Evolutionary conservation across 2,888 invertebrate genomes (phyloP).

Genomic region (Mythimna impura): DNA sequence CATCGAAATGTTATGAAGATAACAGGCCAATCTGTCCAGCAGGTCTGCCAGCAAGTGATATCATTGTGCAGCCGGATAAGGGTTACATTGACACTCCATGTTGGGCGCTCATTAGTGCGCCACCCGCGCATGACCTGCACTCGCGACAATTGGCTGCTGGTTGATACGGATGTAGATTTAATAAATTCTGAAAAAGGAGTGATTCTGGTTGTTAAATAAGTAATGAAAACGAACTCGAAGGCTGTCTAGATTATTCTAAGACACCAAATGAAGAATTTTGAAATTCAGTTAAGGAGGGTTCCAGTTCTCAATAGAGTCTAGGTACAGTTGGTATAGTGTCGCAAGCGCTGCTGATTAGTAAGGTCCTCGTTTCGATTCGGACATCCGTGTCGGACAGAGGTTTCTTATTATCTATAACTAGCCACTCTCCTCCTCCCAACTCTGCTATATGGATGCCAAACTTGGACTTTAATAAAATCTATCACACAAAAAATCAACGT

Average conservation of each 20-base stretch:
- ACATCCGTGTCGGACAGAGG: too few species aligned
- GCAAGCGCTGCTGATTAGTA: not conserved
- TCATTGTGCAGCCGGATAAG: constrained; percentile 27
- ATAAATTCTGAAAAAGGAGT: not conserved
- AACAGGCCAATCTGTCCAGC: not conserved
- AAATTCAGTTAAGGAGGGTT: not conserved
- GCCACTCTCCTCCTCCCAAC: too few species aligned
- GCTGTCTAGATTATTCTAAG: too few species aligned
- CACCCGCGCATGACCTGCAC: constrained; percentile 40
- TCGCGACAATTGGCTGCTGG: not conserved
- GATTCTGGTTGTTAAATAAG: not conserved
- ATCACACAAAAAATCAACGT: too few species aligned
- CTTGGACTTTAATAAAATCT: too few species aligned
- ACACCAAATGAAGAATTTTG: not conserved
- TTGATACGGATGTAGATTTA: constrained; percentile 8
- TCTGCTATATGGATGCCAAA: too few species aligned
- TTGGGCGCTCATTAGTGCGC: constrained; percentile 42
- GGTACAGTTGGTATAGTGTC: too few species aligned
- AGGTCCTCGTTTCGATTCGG: not conserved
- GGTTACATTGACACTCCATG: constrained; percentile 49
- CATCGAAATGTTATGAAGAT: not conserved
- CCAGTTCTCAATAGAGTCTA: too few species aligned
- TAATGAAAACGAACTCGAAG: too few species aligned
- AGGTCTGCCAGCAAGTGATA: constrained; percentile 24
- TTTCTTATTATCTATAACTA: too few species aligned